Base-by-base conservation (phyloP, 2,797 vertebrate genomes). In the Meriones psammophilus region DNA sequence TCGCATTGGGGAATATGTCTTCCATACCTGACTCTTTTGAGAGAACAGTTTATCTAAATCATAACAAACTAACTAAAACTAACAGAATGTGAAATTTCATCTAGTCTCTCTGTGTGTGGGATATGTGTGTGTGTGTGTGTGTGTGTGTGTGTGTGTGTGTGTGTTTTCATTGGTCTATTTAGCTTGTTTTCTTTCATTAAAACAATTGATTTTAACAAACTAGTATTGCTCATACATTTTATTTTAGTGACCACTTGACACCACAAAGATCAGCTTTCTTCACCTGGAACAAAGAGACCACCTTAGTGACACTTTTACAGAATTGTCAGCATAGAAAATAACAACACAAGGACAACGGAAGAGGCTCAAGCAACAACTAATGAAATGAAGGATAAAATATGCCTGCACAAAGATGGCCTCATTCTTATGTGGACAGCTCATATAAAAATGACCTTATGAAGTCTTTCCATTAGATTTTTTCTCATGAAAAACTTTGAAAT, bases 111-210 rank as follows among this genome's bases (percentile, higher is more conserved):
- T 58, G 33, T 60, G 3, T 54, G 78, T 77, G 17, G 42, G 4
- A 42, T 2, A 39, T 78, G 22, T 66, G 42, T n/a, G 4, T 26
- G 3, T 54, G 78, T 77, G 17, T 78, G 24, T 66, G 42, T n/a
- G 4, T 26, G 80, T 77, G 9, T 64, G 14, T 54, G 12, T 78
- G 28, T 54, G 7, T 30, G 26, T 14, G 15, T 89, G 15, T 78
- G 46, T 36, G 3, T 36, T 77, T 95, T 94, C 39, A 74, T 69
- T 24, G 81, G 30, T 2, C 2, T n/a, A n/a, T 28, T 42, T 79
- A 90, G 26, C 54, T 95, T 79, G 3, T 94, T 93, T 89, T 66
- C 22, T 88, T 80, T 91, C 73, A 76, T 62, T 86, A 76, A 94
- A 20, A 78, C 0, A 91, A 77, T 92, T 71, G 56, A 26, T 56